Base-by-base conservation (phyloP, 37 sponge, comb jelly and placozoan species). In the Cliona cf. orientalis region DNA sequence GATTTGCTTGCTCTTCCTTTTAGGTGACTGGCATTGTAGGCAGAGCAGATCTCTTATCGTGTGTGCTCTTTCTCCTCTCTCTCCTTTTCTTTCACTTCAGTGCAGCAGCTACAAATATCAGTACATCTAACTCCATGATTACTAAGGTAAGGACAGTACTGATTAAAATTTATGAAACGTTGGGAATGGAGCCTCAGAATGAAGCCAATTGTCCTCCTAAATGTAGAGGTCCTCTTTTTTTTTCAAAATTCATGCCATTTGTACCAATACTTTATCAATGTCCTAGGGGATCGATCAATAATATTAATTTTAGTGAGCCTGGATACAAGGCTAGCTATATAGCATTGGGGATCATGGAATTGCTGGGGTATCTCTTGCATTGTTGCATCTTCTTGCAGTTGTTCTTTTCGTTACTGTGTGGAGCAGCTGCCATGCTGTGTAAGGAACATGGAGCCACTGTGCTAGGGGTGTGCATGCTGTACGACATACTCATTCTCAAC, bases 1-100 rank as follows among this genome's bases (percentile, higher is more conserved):
- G 29, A 29, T 7, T 40, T 23, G 21, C 33, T 5, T 66, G 23
- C 19, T 34, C 31, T 64, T 32, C 29, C 32, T 1, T 41, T 0
- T 26, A 93, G 95, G 91, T 94, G 66, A 26, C 94, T 79, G 94
- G 97, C 22, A 85, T 94, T 22, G 97, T 96, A 7, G 97, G 97
- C 2, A 58, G 97, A 42, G 97, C 97, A 60, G 97, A 96, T 41
- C 42, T 94, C 6, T 57, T 93, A 53, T 66, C 94, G 17, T 94
- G 94, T 67, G 25, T 94, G 12, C 58, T 84, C 42, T 90, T 92
- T 38, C 78, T 92, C 4, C 58, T 82, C 17, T 74, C 87, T 3
- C 64, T 95, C 32, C 55, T 86, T 14, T 65, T 49, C 32, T 95
- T n/a, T n/a, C n/a, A n/a, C n/a, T n/a, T n/a, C n/a, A 89, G 72